Evolutionary conservation across 2,113 vertebrate genomes (phyloP), one percentile per base, ranked within the genome.

Genomic region (Gracilinanus agilis): DNA sequence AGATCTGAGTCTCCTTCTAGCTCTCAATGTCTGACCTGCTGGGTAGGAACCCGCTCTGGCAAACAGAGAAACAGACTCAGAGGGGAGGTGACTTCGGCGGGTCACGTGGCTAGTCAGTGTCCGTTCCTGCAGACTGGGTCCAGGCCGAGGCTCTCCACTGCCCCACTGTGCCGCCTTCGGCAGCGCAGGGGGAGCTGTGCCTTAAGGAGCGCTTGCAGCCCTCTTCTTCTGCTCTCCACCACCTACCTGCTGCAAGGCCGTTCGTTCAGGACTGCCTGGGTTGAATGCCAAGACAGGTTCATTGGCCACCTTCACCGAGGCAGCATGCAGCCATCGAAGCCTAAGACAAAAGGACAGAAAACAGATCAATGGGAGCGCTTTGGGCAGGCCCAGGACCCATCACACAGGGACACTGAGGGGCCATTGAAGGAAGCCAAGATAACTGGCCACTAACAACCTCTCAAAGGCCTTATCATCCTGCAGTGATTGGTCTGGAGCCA

Each of bases 201-300:
- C 19, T 40, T 83, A 40, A 19, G 23, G 21, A 23, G 2, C 0
- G 44, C n/a, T 9, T 0, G 93, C 54, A 21, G 0, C 24, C 29
- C 90, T 67, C 88, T 11, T 11, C 16, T 7, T 53, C 24, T 7
- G 2, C 12, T 24, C 10, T 49, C 90, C 53, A 11, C 6, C 0
- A 21, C 0, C 90, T 95, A 99, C 99, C 99, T 99, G 98, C 95
- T 98, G 98, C 9, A 99, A 98, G 0, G 99, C 99, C 0, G 93
- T 97, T 94, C 99, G 98, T 94, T 99, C 99, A 0, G 98, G 97
- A 96, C 99, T 99, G 24, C 99, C 99, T 0, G 97, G 96, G 0
- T 96, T 98, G 95, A 99, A 99, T 0, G 98, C 98, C 29, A 99
- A 98, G 97, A 99, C 96, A 0, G 99, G 99, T 94, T 99, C 99